A percentile compares a stretch with the other conserved stretches of the same genome.
These are phyloP conservation scores for Morus bassanus DNA, from an alignment of 2,797 vertebrate species.

Conservation along the genomic window DNA sequence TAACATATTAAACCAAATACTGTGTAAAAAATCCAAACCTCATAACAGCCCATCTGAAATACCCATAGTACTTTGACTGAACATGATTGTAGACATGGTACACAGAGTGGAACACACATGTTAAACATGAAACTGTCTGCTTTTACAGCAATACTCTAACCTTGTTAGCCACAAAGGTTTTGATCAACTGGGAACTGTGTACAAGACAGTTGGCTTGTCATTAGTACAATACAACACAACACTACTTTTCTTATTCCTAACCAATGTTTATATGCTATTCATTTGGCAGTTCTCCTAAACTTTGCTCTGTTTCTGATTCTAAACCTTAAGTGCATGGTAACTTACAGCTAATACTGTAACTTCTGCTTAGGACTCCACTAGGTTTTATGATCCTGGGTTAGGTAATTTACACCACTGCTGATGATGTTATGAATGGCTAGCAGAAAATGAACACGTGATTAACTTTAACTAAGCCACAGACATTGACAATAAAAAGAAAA, in stretches of 20 bases:
- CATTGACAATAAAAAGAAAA: slow-evolving; percentile 62
- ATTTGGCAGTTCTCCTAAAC: slow-evolving; percentile 16
- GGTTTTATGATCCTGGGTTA: slow-evolving; percentile 43
- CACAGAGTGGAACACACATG: not conserved
- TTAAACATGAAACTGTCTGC: slow-evolving; percentile 11
- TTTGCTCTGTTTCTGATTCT: slow-evolving; percentile 54
- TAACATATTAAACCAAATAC: not conserved
- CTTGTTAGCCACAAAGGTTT: not conserved
- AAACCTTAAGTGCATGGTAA: slow-evolving; percentile 50
- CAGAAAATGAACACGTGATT: slow-evolving; percentile 62
- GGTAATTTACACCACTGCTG: slow-evolving; percentile 50
- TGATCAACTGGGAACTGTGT: not conserved
- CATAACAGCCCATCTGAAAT: not conserved
- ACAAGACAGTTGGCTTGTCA: not conserved
- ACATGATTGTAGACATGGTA: not conserved
- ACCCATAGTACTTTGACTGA: not conserved
- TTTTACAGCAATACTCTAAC: slow-evolving; percentile 20
- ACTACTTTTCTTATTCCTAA: slow-evolving; percentile 51
- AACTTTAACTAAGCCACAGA: slow-evolving; percentile 55
- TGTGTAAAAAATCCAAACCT: not conserved
- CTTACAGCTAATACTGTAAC: not conserved
- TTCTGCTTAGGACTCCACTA: not conserved
- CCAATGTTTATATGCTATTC: slow-evolving; percentile 20
- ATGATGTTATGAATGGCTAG: not conserved
- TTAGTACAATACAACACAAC: not conserved